phyloP scores from a whole-genome alignment of 2,797 vertebrate genomes.

The Antennarius maculatus region DNA sequence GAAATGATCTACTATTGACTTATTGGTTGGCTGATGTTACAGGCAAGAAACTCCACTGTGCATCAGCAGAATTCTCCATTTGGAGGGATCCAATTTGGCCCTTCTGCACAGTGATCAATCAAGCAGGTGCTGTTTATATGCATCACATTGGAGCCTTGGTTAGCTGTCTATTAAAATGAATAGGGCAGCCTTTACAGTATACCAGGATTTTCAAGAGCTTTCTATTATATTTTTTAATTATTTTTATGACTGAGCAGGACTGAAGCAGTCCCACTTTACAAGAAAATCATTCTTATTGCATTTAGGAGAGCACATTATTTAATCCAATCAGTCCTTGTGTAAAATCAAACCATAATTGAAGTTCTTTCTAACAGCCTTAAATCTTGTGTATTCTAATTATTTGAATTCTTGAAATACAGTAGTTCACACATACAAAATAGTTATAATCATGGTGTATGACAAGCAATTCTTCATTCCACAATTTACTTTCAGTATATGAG shows the following conservation, averaged over 20 bases:
- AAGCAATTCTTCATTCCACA: no score
- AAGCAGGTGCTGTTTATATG: constrained; percentile 7
- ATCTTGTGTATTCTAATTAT: no score
- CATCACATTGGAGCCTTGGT: neutral
- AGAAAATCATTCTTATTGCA: no score
- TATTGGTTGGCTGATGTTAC: constrained; percentile 31
- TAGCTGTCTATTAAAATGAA: constrained; percentile 4
- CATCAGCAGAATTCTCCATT: constrained; percentile 39
- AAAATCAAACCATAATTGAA: no score
- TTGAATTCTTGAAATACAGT: no score
- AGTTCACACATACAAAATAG: no score
- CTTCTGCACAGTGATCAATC: constrained; percentile 40
- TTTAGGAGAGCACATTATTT: no score
- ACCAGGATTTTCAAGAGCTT: no score
- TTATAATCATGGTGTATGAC: neutral
- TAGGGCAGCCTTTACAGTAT: neutral
- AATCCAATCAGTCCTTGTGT: no score
- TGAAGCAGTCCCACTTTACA: constrained; percentile 4
- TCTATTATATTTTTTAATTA: no score
- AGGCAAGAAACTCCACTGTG: constrained; percentile 4
- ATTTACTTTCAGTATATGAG: neutral
- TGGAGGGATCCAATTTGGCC: constrained; percentile 24
- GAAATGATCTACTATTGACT: constrained; percentile 28
- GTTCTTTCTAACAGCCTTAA: no score
- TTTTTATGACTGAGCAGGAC: constrained; percentile 18